Percentiles rank a stretch among this genome's conserved stretches.
These are phyloP conservation scores for Apamea monoglypha DNA, from an alignment of 2,888 invertebrate genomes.

Conservation along the genomic window DNA sequence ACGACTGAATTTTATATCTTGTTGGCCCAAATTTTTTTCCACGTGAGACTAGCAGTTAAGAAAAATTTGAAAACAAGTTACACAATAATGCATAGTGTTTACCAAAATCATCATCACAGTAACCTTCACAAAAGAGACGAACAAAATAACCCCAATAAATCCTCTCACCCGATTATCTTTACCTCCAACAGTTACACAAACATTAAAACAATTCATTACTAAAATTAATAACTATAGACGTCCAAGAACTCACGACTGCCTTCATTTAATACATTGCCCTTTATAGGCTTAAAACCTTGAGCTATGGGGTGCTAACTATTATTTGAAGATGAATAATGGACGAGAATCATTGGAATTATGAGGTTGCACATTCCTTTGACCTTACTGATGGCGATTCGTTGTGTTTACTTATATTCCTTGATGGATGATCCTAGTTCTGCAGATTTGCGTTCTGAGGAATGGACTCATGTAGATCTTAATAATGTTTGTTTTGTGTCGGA, in stretches of 20 bases:
- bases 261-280: slow-evolving; percentile 68
- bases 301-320: slow-evolving; percentile 89
- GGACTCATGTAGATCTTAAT: slow-evolving; percentile 56
- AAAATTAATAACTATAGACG: slow-evolving; percentile 57
- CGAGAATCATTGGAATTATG: slow-evolving; percentile 85
- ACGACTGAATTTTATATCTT: too few relatives aligned
- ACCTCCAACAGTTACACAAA: slow-evolving; percentile 22
- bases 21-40: too few relatives aligned
- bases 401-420: slow-evolving; percentile 66
- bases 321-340: slow-evolving; percentile 89
- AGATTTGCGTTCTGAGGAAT: slow-evolving; percentile 61
- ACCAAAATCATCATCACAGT: too few relatives aligned
- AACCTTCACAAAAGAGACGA: not conserved
- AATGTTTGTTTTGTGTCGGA: slow-evolving; percentile 55
- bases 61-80: too few relatives aligned
- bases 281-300: slow-evolving; percentile 78
- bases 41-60: too few relatives aligned
- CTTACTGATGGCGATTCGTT: slow-evolving; percentile 74
- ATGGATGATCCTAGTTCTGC: slow-evolving; percentile 66
- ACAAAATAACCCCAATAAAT: slow-evolving; percentile 1
- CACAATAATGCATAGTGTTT: too few relatives aligned
- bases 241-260: slow-evolving; percentile 51
- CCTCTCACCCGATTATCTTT: not conserved
- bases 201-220: slow-evolving; percentile 60
- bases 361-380: slow-evolving; percentile 87